A percentile compares a stretch with the other conserved stretches of the same genome.
phyloP scores from a whole-genome alignment of 2,888 invertebrate species.

The Athripsodes cinereus region DNA sequence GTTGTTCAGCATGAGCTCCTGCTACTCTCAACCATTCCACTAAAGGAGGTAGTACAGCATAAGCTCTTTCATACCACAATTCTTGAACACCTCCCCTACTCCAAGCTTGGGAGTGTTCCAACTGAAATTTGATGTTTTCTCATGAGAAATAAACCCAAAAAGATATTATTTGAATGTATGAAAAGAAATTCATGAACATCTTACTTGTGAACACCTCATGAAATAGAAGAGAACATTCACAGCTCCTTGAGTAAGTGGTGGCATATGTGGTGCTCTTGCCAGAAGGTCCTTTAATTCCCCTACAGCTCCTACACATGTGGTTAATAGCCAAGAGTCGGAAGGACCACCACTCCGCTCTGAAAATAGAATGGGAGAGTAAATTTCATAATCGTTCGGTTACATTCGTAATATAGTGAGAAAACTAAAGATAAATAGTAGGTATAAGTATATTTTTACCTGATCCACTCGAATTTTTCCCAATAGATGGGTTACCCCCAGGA shows the following conservation, averaged over 20 bases:
- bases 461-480: constrained; percentile 30
- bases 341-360: constrained; percentile 24
- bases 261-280: constrained; percentile 52
- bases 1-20: constrained; percentile 75
- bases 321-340: constrained; percentile 66
- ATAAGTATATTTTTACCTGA: constrained; percentile 20
- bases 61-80: constrained; percentile 80
- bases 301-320: constrained; percentile 84
- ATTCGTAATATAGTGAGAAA: too few relatives aligned
- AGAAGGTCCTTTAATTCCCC: constrained; percentile 72
- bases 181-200: too few relatives aligned
- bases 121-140: constrained; percentile 35
- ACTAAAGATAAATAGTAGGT: too few relatives aligned
- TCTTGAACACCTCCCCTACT: constrained; percentile 56
- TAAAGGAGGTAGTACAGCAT: constrained; percentile 80
- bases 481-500: constrained; percentile 41
- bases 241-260: constrained; percentile 51
- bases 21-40: constrained; percentile 87
- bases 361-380: too few relatives aligned
- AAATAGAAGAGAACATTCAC: constrained; percentile 82
- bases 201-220: constrained; percentile 82
- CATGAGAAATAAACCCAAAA: constrained; percentile 1
- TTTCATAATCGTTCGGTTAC: too few relatives aligned
- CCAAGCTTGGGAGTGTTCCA: constrained; percentile 54
- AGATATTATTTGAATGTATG: not conserved